A percentile compares a stretch with the other conserved stretches of the same genome.
phyloP scores from a whole-genome alignment of 1,140 invertebrate species.

The Idris sp. region DNA sequence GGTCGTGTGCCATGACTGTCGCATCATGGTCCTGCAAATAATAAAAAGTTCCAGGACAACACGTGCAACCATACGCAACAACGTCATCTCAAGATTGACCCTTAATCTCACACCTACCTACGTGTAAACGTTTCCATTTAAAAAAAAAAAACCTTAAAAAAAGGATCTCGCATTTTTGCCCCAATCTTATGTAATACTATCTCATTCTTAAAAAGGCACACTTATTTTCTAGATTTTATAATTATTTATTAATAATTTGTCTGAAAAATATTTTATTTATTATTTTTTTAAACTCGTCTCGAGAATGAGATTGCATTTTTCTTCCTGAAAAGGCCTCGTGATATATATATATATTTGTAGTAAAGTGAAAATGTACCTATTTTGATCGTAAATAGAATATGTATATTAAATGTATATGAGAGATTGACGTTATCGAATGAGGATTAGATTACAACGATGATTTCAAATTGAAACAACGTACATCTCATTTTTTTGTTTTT shows the following conservation, averaged over 20 bases:
- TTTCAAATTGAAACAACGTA: no score
- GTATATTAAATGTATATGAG: constrained; percentile 6
- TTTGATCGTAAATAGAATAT: constrained; percentile 6
- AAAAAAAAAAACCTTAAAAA: no score
- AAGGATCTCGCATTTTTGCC: no score
- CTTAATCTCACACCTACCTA: constrained; percentile 89
- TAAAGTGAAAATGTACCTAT: constrained; percentile 14
- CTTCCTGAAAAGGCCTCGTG: constrained; percentile 51
- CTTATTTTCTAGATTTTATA: no score
- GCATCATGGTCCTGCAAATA: constrained; percentile 94
- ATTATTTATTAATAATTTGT: no score
- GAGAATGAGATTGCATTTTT: constrained; percentile 29
- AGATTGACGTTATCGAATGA: constrained; percentile 10
- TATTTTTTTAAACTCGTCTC: neutral
- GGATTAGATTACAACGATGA: no score
- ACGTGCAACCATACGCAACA: constrained; percentile 87
- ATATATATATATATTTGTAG: constrained; percentile 46
- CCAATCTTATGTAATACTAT: no score
- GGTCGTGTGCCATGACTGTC: constrained; percentile 95
- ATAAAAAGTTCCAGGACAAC: constrained; percentile 90
- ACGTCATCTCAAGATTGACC: constrained; percentile 87
- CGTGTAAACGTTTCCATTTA: no score
- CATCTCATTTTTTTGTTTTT: no score
- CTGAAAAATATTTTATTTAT: no score
- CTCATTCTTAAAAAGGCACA: no score